phyloP scores from a whole-genome alignment of 2,113 vertebrate genomes.

The Anoplopoma fimbria region DNA sequence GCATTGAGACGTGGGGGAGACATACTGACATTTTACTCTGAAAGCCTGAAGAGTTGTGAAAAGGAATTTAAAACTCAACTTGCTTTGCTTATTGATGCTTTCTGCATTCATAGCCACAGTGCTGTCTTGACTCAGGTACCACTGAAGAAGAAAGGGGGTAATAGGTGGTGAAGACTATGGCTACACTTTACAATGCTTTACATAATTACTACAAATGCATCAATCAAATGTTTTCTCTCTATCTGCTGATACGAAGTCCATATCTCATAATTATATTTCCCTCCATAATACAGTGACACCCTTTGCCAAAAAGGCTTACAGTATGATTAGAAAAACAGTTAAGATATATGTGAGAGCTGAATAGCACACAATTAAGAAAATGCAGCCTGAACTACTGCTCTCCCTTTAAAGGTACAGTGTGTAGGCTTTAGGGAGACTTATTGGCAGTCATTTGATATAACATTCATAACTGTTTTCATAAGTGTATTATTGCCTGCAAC shows the following conservation, averaged over 20 bases:
- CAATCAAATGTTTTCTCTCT: neutral
- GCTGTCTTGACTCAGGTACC: neutral
- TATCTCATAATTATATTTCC: conserved; percentile 6
- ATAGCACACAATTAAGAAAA: neutral
- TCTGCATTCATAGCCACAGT: neutral
- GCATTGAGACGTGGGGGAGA: neutral
- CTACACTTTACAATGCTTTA: neutral
- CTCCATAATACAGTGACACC: neutral
- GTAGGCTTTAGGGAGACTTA: no score
- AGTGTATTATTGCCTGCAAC: no score
- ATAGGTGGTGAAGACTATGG: neutral
- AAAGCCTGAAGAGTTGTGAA: neutral
- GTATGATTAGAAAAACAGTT: neutral
- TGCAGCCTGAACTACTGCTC: neutral
- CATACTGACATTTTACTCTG: neutral
- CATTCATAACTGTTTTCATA: no score
- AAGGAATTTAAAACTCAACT: neutral
- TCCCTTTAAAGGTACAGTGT: neutral
- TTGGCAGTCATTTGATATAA: no score
- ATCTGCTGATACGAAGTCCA: neutral
- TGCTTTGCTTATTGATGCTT: neutral
- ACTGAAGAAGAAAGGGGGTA: neutral
- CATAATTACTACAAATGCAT: neutral
- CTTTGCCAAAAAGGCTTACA: neutral
- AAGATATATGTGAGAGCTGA: neutral